These are phyloP conservation scores for Drosophila demipolita DNA, from an alignment of 2,888 invertebrate genomes.

Conservation along the genomic window DNA sequence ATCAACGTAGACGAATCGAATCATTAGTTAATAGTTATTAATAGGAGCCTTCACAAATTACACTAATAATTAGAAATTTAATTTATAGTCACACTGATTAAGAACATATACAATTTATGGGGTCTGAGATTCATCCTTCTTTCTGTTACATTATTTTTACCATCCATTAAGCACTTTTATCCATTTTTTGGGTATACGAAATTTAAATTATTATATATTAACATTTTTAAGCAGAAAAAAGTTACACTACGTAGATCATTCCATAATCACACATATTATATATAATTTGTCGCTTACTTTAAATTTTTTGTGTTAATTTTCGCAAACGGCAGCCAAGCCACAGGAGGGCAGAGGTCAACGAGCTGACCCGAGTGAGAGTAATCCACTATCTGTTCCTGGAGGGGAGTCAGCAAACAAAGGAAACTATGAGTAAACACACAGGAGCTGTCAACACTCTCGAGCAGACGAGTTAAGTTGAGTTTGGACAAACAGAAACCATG, in stretches of 20 bases:
- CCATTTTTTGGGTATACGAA: background rate
- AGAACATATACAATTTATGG: background rate
- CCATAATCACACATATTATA: background rate
- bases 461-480: conserved; percentile 12
- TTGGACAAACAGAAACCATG: conserved; percentile 24
- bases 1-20: background rate
- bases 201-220: background rate
- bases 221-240: background rate
- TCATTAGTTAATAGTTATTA: background rate
- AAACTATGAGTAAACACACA: conserved; percentile 35
- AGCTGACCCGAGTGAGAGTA: conserved; percentile 1
- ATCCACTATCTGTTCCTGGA: background rate
- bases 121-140: background rate
- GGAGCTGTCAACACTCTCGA: conserved; percentile 54
- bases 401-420: conserved; percentile 8
- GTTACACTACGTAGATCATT: background rate
- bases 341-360: conserved; percentile 14
- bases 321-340: background rate
- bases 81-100: background rate
- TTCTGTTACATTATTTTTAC: background rate
- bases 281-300: background rate
- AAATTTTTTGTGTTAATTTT: background rate
- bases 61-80: background rate
- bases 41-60: background rate
- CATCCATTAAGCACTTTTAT: background rate